Evolutionary conservation across 2,113 vertebrate species (phyloP).

Genomic region (Oryzias celebensis): DNA sequence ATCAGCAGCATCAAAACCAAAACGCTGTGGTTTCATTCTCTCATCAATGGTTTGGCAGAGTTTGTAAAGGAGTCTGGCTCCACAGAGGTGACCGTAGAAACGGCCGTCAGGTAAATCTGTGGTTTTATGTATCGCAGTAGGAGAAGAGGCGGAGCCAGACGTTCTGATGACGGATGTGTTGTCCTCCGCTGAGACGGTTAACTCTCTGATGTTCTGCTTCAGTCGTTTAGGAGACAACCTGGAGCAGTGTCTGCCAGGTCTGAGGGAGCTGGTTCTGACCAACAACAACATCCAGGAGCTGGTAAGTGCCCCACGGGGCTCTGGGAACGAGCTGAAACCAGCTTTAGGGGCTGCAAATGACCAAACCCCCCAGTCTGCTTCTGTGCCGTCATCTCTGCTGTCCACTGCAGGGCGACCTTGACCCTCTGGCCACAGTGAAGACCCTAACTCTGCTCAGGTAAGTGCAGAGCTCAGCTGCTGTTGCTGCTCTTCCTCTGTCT

Average conservation of each 20-base stretch:
- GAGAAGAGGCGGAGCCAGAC: too few species aligned
- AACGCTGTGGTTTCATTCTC: too few species aligned
- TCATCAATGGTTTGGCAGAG: too few species aligned
- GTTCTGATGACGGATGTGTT: not conserved
- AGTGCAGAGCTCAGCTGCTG: not conserved
- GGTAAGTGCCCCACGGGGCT: constrained; percentile 74
- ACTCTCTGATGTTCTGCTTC: constrained; percentile 6
- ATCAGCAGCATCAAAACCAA: too few species aligned
- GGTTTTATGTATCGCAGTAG: too few species aligned
- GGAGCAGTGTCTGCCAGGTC: constrained; percentile 85
- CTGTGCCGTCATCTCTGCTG: not conserved
- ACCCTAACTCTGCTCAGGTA: constrained; percentile 91
- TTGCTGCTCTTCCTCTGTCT: too few species aligned
- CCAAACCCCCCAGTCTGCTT: not conserved
- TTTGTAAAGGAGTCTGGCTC: too few species aligned
- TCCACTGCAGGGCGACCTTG: constrained; percentile 87
- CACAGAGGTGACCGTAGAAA: too few species aligned
- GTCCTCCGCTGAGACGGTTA: not conserved
- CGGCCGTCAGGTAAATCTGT: too few species aligned
- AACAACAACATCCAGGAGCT: constrained; percentile 96
- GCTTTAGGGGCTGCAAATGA: not conserved
- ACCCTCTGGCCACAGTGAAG: constrained; percentile 89
- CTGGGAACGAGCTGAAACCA: too few species aligned
- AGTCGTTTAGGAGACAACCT: constrained; percentile 94
- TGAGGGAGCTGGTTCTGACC: constrained; percentile 91